A percentile compares a stretch with the other conserved stretches of the same genome.
phyloP scores from a whole-genome alignment of 2,113 vertebrate genomes.

The Dipodomys stephensi region DNA sequence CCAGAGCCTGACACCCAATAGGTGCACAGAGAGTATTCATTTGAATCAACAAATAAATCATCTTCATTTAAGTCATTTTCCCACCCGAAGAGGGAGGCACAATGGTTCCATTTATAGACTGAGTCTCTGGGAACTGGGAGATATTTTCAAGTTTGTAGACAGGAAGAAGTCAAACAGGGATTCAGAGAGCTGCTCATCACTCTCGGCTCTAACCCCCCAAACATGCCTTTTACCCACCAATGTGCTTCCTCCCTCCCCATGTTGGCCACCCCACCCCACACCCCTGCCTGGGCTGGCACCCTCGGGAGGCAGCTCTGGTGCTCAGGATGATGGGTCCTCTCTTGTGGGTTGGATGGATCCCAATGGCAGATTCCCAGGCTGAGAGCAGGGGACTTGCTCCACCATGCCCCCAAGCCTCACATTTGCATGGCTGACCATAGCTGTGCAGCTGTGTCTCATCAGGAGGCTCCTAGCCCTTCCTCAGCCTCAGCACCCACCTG shows the following conservation, averaged over 20 bases:
- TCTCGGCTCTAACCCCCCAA: background rate
- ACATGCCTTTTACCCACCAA: background rate
- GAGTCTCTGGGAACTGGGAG: background rate
- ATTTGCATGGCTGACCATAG: background rate
- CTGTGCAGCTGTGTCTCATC: too few species aligned
- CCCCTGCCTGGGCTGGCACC: background rate
- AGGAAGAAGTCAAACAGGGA: background rate
- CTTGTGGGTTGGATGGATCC: background rate
- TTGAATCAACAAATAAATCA: background rate
- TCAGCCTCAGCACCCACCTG: background rate
- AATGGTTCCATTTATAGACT: background rate
- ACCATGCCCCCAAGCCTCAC: fast-evolving
- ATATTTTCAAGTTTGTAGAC: background rate
- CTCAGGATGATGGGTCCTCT: background rate
- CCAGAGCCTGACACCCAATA: background rate
- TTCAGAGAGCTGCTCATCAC: background rate
- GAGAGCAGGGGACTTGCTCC: background rate
- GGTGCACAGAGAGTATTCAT: background rate
- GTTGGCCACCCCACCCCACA: background rate
- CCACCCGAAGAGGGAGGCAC: background rate
- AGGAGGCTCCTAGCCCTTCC: background rate
- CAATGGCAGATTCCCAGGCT: background rate
- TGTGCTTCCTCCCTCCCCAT: background rate
- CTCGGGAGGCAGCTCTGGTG: background rate
- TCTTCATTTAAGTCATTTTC: background rate